Base-by-base conservation (phyloP, 2,113 vertebrate genomes). In the Oncorhynchus tshawytscha region DNA sequence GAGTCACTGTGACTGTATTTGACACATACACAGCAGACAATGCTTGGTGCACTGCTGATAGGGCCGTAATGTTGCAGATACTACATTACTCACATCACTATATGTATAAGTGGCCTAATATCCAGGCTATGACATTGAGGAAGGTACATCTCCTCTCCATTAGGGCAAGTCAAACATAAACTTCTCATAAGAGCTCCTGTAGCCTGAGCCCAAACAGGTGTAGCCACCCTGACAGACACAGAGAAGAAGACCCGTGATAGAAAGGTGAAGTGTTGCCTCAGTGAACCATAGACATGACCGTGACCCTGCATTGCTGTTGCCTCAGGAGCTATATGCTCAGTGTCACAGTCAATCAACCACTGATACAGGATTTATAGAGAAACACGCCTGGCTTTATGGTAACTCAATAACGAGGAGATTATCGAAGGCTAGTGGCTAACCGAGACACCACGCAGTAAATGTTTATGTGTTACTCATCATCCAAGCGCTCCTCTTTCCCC, bases 381-480 rank as follows among this genome's bases (percentile, higher is more conserved):
- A 67, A 74, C 75, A 78, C 70, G 68, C 67, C 64, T 81, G 72
- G 67, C 76, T 82, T 86, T 60, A 80, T 87, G 79, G 86, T 85
- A 84, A 87, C 87, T 86, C 84, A 85, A 83, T 84, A 73, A 78
- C 74, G 62, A 72, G 59, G 48, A 67, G 78, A 82, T 84, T 76
- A 85, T 81, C 67, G 71, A 67, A 71, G 80, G 77, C 81, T 81
- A 80, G 78, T 76, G 84, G 80, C 81, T 84, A 87, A 72, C 71
- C 72, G 88, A 85, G 83, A 84, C 71, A 82, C 82, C 80, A 87
- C 78, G 83, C 80, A 87, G 84, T 91, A 91, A 94, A 93, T 87
- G 84, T 92, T 93, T 90, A 91, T 91, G 86, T 86, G 75, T 82
- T 81, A 81, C 82, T 90, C 72, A 80, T 82, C 79, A 75, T 83